A percentile compares a stretch with the other conserved stretches of the same genome.
Conservation (phyloP, 2,113 vertebrate species). For the Perccottus glenii region DNA sequence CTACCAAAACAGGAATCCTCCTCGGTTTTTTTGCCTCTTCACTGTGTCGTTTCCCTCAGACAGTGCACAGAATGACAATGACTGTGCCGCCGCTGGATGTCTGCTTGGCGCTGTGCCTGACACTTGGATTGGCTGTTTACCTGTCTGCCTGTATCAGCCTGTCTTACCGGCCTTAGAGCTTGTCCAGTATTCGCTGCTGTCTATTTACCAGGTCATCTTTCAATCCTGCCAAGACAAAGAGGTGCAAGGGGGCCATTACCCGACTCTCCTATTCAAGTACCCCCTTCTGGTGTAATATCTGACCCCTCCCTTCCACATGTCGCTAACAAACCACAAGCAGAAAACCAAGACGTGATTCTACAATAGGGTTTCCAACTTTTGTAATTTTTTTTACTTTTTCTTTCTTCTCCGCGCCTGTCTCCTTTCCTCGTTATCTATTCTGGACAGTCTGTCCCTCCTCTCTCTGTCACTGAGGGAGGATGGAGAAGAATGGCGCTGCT, state of each 20-base stretch:
- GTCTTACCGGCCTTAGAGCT: constrained; percentile 41
- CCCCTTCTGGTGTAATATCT: constrained; percentile 54
- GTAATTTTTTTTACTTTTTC: constrained; percentile 18
- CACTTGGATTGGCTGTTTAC: constrained; percentile 44
- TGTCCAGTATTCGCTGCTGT: constrained; percentile 48
- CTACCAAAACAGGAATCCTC: constrained; percentile 38
- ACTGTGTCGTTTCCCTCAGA: constrained; percentile 34
- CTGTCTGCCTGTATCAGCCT: constrained; percentile 27
- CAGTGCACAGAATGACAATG: constrained; percentile 69
- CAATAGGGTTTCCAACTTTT: constrained; percentile 27
- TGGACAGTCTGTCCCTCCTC: constrained; percentile 70
- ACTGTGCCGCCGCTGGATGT: constrained; percentile 41
- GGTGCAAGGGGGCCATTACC: constrained; percentile 44
- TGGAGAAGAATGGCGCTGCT: constrained; percentile 64
- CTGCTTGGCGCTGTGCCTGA: constrained; percentile 63
- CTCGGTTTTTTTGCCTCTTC: constrained; percentile 31
- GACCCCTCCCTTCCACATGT: constrained; percentile 49
- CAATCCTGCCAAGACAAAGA: constrained; percentile 42
- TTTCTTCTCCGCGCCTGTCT: constrained; percentile 42
- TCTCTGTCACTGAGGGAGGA: constrained; percentile 55
- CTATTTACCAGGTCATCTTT: constrained; percentile 49
- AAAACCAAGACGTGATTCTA: constrained; percentile 26
- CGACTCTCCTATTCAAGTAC: constrained; percentile 45
- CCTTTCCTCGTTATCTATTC: constrained; percentile 66
- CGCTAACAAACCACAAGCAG: constrained; percentile 37